Percentiles rank a stretch among this genome's conserved stretches.
Conservation (phyloP, 2,113 vertebrate species). For the Corythoichthys intestinalis region DNA sequence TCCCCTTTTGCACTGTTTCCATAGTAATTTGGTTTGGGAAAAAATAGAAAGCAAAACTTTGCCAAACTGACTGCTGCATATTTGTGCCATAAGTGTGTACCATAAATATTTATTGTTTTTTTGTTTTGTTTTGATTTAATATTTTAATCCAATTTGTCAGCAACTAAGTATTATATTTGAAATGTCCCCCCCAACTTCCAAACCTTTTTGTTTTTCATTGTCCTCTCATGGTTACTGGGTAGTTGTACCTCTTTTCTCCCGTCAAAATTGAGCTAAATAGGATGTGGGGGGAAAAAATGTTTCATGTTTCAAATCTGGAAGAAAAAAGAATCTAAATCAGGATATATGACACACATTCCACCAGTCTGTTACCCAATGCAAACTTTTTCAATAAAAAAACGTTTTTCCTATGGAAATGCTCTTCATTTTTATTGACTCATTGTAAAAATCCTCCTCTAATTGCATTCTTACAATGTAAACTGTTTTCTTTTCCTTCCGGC, state of each 20-base stretch:
- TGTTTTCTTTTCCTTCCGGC: no score
- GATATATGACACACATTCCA: conserved; percentile 89
- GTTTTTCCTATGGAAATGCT: conserved; percentile 97
- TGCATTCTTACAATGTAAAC: no score
- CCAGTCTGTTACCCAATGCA: conserved; percentile 96
- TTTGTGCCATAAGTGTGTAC: conserved; percentile 99
- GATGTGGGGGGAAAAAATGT: conserved; percentile 67
- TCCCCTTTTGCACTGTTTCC: conserved; percentile 95
- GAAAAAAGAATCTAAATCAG: conserved; percentile 55
- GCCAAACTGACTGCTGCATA: conserved; percentile 98
- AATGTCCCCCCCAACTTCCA: conserved; percentile 74
- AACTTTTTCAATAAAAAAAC: conserved; percentile 99
- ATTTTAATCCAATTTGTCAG: conserved; percentile 93
- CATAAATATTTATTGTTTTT: conserved; percentile 98
- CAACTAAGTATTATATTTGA: conserved; percentile 97
- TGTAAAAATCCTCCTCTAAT: not conserved
- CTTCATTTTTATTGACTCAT: conserved; percentile 22
- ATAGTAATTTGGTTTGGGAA: conserved; percentile 78
- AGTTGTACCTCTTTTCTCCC: conserved; percentile 73
- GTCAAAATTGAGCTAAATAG: conserved; percentile 68
- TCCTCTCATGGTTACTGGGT: conserved; percentile 78
- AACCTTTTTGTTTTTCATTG: conserved; percentile 72
- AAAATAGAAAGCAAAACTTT: conserved; percentile 79
- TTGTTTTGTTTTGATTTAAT: conserved; percentile 39
- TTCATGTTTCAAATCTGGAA: conserved; percentile 57